phyloP scores from a whole-genome alignment of 2,113 vertebrate genomes.

The Ivindomyrus marchei region DNA sequence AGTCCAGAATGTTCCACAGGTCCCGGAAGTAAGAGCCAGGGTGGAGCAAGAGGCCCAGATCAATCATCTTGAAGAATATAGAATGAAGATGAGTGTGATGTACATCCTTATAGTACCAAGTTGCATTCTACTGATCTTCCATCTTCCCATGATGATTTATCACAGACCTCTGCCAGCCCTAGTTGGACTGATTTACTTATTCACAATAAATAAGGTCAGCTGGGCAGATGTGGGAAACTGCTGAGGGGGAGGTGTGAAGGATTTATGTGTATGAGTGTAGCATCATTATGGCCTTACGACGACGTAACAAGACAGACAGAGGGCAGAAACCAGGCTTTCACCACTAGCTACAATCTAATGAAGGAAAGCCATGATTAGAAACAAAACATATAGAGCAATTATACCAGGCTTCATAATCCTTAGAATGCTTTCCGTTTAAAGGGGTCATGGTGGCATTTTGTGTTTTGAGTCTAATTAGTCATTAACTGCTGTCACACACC shows the following conservation, averaged over 20 bases:
- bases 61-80: constrained; percentile 60
- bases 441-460: not conserved
- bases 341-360: not conserved
- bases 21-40: constrained; percentile 66
- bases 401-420: not conserved
- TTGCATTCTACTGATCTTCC: not conserved
- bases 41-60: constrained; percentile 65
- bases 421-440: not conserved
- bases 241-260: not conserved
- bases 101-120: not conserved
- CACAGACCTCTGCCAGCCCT: not conserved
- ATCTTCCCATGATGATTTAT: not conserved
- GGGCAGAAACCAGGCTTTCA: not conserved
- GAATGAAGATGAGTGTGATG: not conserved
- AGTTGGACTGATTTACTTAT: not conserved
- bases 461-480: not conserved
- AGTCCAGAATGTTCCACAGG: constrained; percentile 93
- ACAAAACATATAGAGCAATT: not conserved
- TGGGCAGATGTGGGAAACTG: not conserved
- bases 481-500: not conserved
- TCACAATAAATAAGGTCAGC: not conserved
- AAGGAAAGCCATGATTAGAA: not conserved
- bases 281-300: not conserved
- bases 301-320: not conserved
- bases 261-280: not conserved